Percentiles rank a stretch among this genome's conserved stretches.
Evolutionary conservation across 2,888 invertebrate genomes (phyloP).

Genomic region (Trachelus troglodyta): DNA sequence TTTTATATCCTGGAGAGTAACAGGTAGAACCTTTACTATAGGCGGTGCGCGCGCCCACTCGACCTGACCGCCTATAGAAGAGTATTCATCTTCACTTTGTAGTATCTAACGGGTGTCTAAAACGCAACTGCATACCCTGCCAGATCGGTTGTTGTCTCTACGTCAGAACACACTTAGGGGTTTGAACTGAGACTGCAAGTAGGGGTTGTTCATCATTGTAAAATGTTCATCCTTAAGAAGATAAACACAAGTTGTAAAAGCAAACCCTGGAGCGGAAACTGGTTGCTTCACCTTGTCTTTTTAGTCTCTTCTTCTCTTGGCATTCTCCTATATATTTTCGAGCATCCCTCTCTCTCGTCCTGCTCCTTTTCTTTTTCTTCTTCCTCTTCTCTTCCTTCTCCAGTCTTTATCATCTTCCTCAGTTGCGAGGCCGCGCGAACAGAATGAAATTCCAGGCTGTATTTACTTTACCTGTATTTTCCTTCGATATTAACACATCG

Average conservation of each 20-base stretch:
- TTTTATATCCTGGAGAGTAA: slow-evolving; percentile 22
- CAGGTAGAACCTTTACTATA: slow-evolving; percentile 13
- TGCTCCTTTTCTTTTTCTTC: not conserved
- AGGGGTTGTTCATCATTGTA: slow-evolving; percentile 22
- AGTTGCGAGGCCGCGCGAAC: not conserved
- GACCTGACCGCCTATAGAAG: too few relatives aligned
- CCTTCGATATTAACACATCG: slow-evolving; percentile 42
- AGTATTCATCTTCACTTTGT: too few relatives aligned
- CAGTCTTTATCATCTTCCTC: not conserved
- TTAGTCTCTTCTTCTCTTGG: slow-evolving; percentile 13
- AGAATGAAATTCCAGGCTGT: slow-evolving; percentile 39
- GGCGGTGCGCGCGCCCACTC: too few relatives aligned
- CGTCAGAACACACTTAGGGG: too few relatives aligned
- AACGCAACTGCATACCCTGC: too few relatives aligned
- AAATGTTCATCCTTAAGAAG: slow-evolving; percentile 26
- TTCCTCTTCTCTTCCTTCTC: slow-evolving; percentile 9
- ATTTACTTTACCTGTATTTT: slow-evolving; percentile 39
- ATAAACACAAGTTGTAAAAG: slow-evolving; percentile 38
- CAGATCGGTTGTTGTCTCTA: too few relatives aligned
- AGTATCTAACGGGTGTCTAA: too few relatives aligned
- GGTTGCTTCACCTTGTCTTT: slow-evolving; percentile 13
- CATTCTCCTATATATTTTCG: not conserved
- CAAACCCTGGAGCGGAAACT: slow-evolving; percentile 18
- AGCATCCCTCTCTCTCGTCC: slow-evolving; percentile 6
- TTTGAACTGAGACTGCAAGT: not conserved